A percentile compares a stretch with the other conserved stretches of the same genome.
Evolutionary conservation across 2,888 invertebrate genomes (phyloP).

Genomic region (Brenthis hecate): DNA sequence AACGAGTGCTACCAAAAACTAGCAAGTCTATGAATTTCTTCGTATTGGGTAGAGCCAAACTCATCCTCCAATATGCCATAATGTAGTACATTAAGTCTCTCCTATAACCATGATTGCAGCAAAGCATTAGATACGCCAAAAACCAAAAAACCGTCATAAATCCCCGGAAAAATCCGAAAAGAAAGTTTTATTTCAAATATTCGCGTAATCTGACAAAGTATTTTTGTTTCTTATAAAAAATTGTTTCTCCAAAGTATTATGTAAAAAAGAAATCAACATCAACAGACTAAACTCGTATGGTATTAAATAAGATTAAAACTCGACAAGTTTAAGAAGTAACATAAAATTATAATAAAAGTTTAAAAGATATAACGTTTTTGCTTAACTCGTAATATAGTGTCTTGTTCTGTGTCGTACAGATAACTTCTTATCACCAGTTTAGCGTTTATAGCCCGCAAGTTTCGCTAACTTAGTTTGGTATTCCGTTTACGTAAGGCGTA

Average conservation of each 20-base stretch:
- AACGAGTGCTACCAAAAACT: too few species aligned
- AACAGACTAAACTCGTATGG: not conserved
- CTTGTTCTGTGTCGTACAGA: slow-evolving; percentile 39
- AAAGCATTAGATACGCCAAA: too few species aligned
- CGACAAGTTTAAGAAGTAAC: slow-evolving; percentile 23
- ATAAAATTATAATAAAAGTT: slow-evolving; percentile 35
- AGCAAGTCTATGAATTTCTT: too few species aligned
- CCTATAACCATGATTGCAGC: too few species aligned
- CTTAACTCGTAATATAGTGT: slow-evolving; percentile 33
- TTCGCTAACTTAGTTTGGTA: slow-evolving; percentile 44
- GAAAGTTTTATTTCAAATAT: too few species aligned
- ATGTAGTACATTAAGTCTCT: too few species aligned
- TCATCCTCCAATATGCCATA: too few species aligned
- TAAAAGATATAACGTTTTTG: slow-evolving; percentile 33
- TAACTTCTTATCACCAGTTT: slow-evolving; percentile 45
- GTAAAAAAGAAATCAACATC: not conserved
- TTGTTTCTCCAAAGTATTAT: not conserved
- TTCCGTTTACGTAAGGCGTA: slow-evolving; percentile 43
- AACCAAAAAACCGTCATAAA: too few species aligned
- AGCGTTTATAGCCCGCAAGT: slow-evolving; percentile 44
- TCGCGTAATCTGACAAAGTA: too few species aligned
- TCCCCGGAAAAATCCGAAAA: too few species aligned
- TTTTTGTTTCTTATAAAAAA: too few species aligned
- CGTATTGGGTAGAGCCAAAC: too few species aligned
- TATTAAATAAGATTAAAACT: not conserved